Base-by-base conservation (phyloP, 1,140 invertebrate genomes). In the Radopholus similis region DNA sequence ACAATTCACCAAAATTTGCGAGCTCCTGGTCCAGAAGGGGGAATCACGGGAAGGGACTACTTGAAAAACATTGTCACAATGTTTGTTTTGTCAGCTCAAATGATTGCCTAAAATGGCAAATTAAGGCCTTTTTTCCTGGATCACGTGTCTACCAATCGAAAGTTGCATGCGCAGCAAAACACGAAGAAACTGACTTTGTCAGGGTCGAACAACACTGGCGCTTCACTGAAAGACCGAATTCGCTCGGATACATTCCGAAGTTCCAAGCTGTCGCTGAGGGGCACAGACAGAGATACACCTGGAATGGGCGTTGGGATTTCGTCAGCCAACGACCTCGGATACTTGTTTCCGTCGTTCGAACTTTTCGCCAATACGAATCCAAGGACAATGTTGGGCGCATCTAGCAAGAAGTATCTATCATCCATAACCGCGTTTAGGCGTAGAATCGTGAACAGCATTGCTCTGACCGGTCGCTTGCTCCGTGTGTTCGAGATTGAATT, bases 401-500 rank as follows among this genome's bases (percentile, higher is more conserved):
- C n/a, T n/a, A n/a, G n/a, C n/a, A n/a, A n/a, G n/a, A n/a, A n/a
- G n/a, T n/a, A n/a, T n/a, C n/a, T n/a, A n/a, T n/a, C n/a, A n/a
- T n/a, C 47, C 9, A 26, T 26, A 11, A 1, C 9, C 2, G 9
- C 13, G 18, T 51, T 51, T 23, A 62, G 59, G 49, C 59, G 59
- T 2, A 21, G 67, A 47, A 87, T 97, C 8, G 93, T 97, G 90
- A 97, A 97, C 84, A 94, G 97, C 69, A 89, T 97, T 47, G 71
- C 72, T 0, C 55, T 80, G 6, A 80, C 74, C 35, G 93, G 93
- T 62, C 89, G 95, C 47, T 86, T 98, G 66, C 85, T 98, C 68
- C 93, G 97, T 87, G 92, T 95, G 76, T 97, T 97, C 86, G 92
- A 95, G 85, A 92, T 98, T 70, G 95, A 97, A 82, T 97, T 98